These are phyloP conservation scores for Platerodrilus igneus DNA, from an alignment of 2,888 invertebrate species.

Conservation along the genomic window DNA sequence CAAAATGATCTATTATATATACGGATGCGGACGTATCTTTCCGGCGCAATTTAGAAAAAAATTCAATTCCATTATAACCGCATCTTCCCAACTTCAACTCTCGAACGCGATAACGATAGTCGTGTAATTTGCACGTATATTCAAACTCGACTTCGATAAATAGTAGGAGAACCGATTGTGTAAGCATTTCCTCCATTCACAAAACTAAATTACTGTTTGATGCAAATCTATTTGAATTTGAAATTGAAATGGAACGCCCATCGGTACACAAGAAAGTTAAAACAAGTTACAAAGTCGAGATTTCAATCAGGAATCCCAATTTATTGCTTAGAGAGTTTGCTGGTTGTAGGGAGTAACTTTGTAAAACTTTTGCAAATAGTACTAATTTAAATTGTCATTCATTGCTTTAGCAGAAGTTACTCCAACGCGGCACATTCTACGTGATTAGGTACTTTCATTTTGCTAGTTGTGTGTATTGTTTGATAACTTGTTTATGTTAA, in stretches of 20 bases:
- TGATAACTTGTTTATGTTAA: too few relatives aligned
- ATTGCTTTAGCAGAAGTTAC: too few relatives aligned
- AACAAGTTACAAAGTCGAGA: constrained; percentile 19
- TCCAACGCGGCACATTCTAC: too few relatives aligned
- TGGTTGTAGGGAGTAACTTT: constrained; percentile 11
- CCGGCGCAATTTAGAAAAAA: too few relatives aligned
- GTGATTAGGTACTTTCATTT: too few relatives aligned
- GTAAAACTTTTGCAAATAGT: constrained; percentile 15
- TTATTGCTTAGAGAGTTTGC: constrained; percentile 18
- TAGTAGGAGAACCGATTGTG: constrained; percentile 13
- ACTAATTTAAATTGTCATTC: constrained; percentile 15
- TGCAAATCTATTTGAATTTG: constrained; percentile 20
- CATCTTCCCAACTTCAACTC: too few relatives aligned
- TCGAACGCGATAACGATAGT: too few relatives aligned
- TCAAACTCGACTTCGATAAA: too few relatives aligned
- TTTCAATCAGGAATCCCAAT: constrained; percentile 18
- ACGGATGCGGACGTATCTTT: too few relatives aligned
- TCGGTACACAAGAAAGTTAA: constrained; percentile 18
- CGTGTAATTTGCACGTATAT: too few relatives aligned
- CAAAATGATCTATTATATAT: constrained; percentile 1
- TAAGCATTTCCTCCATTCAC: constrained; percentile 12
- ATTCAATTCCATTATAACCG: too few relatives aligned
- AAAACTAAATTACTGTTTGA: constrained; percentile 18
- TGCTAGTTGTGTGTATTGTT: too few relatives aligned
- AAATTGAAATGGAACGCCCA: constrained; percentile 19